Conservation (phyloP, 2,888 invertebrate species). For the Tiliacea aurago region DNA sequence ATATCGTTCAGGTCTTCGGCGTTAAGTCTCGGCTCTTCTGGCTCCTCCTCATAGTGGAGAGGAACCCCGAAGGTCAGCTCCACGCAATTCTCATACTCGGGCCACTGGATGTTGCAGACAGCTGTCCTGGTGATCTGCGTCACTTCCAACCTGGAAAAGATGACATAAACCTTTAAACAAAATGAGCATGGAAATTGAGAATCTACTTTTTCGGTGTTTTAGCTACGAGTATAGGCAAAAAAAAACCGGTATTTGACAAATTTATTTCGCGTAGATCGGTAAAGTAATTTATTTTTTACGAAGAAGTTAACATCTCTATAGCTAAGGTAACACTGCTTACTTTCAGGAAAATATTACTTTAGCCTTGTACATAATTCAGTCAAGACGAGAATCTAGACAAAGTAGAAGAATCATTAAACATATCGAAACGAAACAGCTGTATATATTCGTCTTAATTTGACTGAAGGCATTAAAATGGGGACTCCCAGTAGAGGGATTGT, state of each 20-base stretch:
- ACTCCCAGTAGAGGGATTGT: too few species aligned
- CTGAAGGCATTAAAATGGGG: too few species aligned
- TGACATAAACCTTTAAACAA: background rate
- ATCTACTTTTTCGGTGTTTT: background rate
- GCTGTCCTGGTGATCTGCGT: conserved; percentile 78
- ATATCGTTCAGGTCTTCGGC: conserved; percentile 76
- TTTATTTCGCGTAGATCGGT: background rate
- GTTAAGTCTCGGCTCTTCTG: conserved; percentile 72
- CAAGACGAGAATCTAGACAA: background rate
- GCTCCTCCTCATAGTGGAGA: conserved; percentile 76
- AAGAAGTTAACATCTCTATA: background rate
- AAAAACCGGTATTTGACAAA: too few species aligned
- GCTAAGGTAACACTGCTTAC: background rate
- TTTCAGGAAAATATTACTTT: background rate
- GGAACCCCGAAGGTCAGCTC: conserved; percentile 82
- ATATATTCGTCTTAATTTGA: too few species aligned
- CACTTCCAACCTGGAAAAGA: conserved; percentile 78
- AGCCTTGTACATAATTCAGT: background rate
- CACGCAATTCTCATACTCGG: conserved; percentile 79
- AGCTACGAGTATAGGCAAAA: too few species aligned
- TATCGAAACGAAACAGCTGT: too few species aligned
- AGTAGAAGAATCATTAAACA: background rate
- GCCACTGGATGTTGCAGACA: conserved; percentile 85
- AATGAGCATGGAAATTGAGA: background rate
- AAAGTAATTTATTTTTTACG: too few species aligned